Percentiles rank a stretch among this genome's conserved stretches.
Conservation (phyloP, 2,888 invertebrate species). For the Harpagoxenus sublaevis region DNA sequence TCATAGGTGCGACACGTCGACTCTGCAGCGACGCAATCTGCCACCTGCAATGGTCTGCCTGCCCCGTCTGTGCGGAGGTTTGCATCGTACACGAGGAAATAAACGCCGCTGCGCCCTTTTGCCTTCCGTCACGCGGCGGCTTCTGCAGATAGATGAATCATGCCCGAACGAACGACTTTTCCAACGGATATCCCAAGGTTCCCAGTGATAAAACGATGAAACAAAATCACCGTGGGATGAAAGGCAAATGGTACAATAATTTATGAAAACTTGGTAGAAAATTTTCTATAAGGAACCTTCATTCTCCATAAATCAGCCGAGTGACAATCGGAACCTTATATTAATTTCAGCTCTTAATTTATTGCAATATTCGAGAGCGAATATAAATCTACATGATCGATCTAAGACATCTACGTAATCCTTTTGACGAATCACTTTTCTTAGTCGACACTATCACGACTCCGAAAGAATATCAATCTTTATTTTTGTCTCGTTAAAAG, state of each 20-base stretch:
- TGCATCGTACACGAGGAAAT: conserved; percentile 33
- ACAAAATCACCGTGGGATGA: background rate
- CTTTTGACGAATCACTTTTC: background rate
- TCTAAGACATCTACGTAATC: background rate
- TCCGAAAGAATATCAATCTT: conserved; percentile 44
- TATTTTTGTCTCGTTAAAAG: conserved; percentile 27
- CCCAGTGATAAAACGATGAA: background rate
- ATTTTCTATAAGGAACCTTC: background rate
- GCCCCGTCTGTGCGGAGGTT: conserved; percentile 25
- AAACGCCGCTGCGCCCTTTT: conserved; percentile 26
- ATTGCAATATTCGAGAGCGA: background rate
- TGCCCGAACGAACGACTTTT: conserved; percentile 58
- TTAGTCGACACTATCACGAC: background rate
- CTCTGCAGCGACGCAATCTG: conserved; percentile 71
- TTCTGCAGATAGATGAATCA: conserved; percentile 49
- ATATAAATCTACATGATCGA: background rate
- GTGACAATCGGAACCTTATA: background rate
- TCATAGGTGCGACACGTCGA: conserved; percentile 73
- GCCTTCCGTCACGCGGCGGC: conserved; percentile 54
- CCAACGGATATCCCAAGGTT: conserved; percentile 15
- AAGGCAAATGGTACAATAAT: background rate
- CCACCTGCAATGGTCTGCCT: conserved; percentile 66
- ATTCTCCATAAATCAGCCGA: background rate
- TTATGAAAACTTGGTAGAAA: background rate
- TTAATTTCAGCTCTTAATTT: conserved; percentile 11